phyloP scores from a whole-genome alignment of 2,113 vertebrate species.

The Erythrocebus patas region DNA sequence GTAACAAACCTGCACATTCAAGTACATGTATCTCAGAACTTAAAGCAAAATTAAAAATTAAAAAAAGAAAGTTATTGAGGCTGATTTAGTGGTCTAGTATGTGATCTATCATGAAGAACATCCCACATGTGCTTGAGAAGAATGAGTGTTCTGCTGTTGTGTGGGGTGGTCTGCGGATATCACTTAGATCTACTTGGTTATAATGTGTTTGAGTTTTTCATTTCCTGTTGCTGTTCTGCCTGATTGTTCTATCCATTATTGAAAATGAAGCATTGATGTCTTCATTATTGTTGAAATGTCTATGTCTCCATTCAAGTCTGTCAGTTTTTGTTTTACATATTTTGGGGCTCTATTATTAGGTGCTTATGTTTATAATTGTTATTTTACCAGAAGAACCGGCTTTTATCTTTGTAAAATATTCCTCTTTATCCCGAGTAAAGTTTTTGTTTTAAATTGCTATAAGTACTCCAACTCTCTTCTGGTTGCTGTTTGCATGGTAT shows the following conservation, averaged over 20 bases:
- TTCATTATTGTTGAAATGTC: neutral
- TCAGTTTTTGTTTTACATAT: neutral
- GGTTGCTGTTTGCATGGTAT: neutral
- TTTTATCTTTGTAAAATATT: neutral
- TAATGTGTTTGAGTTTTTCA: neutral
- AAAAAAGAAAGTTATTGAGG: neutral
- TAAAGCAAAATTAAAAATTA: too few species aligned
- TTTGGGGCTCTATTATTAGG: neutral
- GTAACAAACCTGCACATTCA: too few species aligned
- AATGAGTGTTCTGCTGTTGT: neutral
- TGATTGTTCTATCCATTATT: neutral
- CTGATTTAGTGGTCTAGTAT: neutral
- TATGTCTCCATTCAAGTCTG: neutral
- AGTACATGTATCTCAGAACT: too few species aligned
- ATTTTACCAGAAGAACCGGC: neutral
- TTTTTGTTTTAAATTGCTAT: neutral
- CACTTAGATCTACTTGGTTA: neutral
- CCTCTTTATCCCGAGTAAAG: neutral
- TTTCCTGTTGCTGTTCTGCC: neutral
- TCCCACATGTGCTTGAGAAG: too few species aligned
- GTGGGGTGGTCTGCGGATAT: neutral
- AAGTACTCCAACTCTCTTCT: neutral
- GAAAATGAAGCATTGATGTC: neutral
- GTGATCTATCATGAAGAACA: too few species aligned
- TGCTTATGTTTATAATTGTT: neutral